A percentile compares a stretch with the other conserved stretches of the same genome.
Conservation (phyloP, 2,797 vertebrate genomes). For the Huso huso region DNA sequence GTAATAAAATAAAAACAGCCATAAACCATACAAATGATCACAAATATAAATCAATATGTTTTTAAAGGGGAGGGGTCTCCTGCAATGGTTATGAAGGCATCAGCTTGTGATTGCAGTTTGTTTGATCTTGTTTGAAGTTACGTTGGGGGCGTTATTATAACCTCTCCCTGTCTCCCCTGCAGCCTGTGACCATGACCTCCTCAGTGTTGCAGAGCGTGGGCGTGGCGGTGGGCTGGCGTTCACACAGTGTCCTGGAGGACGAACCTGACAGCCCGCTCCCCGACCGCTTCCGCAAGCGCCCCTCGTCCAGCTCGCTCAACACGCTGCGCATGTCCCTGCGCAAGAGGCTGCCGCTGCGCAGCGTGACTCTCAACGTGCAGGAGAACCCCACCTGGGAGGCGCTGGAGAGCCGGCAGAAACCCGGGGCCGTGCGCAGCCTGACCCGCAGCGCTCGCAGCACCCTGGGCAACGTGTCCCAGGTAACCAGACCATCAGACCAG, state of each 20-base stretch:
- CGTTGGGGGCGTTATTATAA: no score
- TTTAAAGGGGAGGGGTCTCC: no score
- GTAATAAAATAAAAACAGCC: no score
- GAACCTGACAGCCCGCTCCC: constrained; percentile 59
- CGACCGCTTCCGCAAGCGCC: constrained; percentile 53
- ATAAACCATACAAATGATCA: no score
- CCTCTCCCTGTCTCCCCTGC: neutral
- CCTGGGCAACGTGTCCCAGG: constrained; percentile 74
- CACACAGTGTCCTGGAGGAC: constrained; percentile 60
- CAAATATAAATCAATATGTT: no score
- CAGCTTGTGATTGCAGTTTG: neutral
- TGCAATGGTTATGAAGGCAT: neutral
- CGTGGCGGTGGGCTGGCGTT: constrained; percentile 56
- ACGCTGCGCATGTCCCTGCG: constrained; percentile 73
- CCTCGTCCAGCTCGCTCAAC: constrained; percentile 61
- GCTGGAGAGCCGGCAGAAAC: constrained; percentile 49
- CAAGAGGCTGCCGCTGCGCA: constrained; percentile 70
- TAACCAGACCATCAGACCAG: constrained; percentile 30
- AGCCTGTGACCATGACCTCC: constrained; percentile 26
- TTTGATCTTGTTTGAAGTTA: no score
- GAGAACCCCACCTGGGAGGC: constrained; percentile 60
- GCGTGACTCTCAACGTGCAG: constrained; percentile 54
- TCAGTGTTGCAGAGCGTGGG: constrained; percentile 60
- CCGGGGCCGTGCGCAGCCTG: constrained; percentile 55
- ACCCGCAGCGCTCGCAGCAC: constrained; percentile 68